Evolutionary conservation across 2,888 invertebrate genomes (phyloP), one percentile per base, ranked within the genome.

Genomic region (Dasypogon diadema): DNA sequence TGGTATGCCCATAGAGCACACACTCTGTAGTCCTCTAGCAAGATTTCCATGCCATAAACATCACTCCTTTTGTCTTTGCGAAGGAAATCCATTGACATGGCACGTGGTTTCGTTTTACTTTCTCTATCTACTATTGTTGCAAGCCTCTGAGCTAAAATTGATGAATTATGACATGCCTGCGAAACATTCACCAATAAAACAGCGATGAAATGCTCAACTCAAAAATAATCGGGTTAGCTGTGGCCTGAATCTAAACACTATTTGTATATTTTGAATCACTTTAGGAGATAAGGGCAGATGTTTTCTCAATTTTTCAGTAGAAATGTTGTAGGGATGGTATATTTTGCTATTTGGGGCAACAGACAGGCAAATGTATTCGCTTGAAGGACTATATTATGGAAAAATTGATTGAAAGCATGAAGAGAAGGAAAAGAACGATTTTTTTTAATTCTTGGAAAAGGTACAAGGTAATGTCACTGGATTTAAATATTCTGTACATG

Each of bases 131-230:
- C 42, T 42, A 1, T 42, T 42, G 12, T 42, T 12, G 42, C 42
- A 42, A 65, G 42, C 46, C 48, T 46, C 21, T 24, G 18, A 46
- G 65, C 65, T 65, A 65, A 12, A 65, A 65, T 65, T 65, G 65
- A 65, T 65, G 46, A 46, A 65, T 65, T 65, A 65, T 65, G 65
- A 65, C 65, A 65, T 65, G 65, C 65, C 65, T 65, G 24, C 48
- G 26, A 24, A 65, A 48, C 65, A 46, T 65, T 65, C 42, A 65
- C 24, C 24, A 18, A 14, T 65, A 65, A 10, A 46, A n/a, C 65
- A 65, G 46, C 48, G 46, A 46, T 65, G 65, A 65, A 65, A 46
- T 22, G 46, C 48, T 65, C 34, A 65, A 48, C 65, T 65, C 16
- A 37, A 26, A 46, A 46, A 65, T 65, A 65, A 65, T 65, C 65